Evolutionary conservation across 2,797 vertebrate species (phyloP), one percentile per base, ranked within the genome.

Genomic region (Delichon dasypus): DNA sequence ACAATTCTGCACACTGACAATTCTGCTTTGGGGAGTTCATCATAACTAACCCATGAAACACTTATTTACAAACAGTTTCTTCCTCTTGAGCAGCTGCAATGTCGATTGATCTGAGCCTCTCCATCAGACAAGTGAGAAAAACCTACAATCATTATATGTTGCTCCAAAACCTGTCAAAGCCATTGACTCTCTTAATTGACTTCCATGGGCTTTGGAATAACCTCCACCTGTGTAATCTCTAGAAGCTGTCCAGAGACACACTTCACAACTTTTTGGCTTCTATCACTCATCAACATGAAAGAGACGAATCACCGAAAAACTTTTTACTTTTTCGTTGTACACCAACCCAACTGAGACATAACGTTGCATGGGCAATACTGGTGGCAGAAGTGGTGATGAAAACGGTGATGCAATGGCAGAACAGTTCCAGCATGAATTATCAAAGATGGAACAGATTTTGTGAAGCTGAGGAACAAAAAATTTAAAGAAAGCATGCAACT

Each of bases 51-150:
- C 51, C 38, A 74, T 38, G 53, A 74, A 95, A 66, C 10, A 50
- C 70, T 85, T 94, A 86, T 91, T 94, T 88, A 75, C 62, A 93
- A 81, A 90, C 45, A 86, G 16, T 81, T 88, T 70, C 57, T 60
- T 75, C 30, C 34, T 88, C 62, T 76, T 72, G 44, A 84, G 58
- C 27, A 81, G 44, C 66, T 86, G 70, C 19, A 62, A 20, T 0
- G 5, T 21, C 73, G 76, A 95, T 92, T 93, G 83, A 94, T 95
- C 51, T 57, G 89, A 89, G 55, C 32, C 19, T 88, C 23, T 82
- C 32, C 58, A 88, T 90, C 40, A 76, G 73, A 75, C 2, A 80
- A 74, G 44, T 25, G 73, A 89, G 60, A 91, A 74, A 94, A 93
- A 85, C 27, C 42, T 53, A 32, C 40, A 34, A 78, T 78, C 36